Conservation (phyloP, 2,113 vertebrate genomes). For the Apteryx mantelli region DNA sequence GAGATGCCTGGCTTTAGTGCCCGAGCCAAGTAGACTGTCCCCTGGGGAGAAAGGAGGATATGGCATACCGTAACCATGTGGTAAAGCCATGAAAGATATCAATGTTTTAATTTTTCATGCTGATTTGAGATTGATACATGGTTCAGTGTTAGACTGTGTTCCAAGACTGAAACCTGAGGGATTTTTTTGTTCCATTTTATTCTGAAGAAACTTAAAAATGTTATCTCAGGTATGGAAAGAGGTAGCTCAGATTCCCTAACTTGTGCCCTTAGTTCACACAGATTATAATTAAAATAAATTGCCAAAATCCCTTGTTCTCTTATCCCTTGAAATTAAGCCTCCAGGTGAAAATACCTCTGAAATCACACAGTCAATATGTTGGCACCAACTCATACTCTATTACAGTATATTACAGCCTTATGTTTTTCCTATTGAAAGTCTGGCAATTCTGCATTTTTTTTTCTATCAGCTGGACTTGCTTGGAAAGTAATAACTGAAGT, state of each 20-base stretch:
- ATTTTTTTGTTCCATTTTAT: neutral
- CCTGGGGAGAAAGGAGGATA: neutral
- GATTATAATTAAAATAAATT: neutral
- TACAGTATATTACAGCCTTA: neutral
- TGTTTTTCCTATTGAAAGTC: neutral
- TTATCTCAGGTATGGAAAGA: neutral
- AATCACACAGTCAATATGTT: neutral
- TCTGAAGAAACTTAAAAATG: neutral
- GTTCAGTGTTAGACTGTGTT: neutral
- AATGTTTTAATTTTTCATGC: neutral
- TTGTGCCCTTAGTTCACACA: neutral
- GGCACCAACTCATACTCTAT: neutral
- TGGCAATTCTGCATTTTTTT: neutral
- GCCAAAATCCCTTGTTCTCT: neutral
- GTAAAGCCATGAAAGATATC: neutral
- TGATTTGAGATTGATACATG: neutral
- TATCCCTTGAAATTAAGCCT: neutral
- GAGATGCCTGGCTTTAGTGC: neutral
- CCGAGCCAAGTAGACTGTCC: fast-evolving
- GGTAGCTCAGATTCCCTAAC: neutral
- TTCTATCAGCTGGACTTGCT: neutral
- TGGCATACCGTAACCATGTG: fast-evolving
- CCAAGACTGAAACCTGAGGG: neutral
- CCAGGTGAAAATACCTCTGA: neutral
- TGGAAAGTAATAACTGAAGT: neutral